Conservation (phyloP, 2,888 invertebrate genomes). For the Drosophila gaucha region DNA sequence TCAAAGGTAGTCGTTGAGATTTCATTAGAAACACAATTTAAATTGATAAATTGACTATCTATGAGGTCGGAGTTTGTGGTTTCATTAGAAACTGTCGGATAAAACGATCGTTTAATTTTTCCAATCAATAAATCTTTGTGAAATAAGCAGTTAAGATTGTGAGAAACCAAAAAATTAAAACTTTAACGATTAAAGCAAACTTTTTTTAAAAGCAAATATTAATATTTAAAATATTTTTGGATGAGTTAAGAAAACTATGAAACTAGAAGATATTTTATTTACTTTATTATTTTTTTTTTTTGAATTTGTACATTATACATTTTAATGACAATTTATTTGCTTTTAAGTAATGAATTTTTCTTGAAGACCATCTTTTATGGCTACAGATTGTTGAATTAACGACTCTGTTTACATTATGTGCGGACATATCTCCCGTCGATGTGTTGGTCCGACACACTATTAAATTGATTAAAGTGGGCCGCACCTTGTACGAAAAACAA, state of each 20-base stretch:
- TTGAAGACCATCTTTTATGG: background rate
- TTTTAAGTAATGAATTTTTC: background rate
- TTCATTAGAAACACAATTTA: conserved; percentile 26
- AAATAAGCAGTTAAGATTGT: conserved; percentile 2
- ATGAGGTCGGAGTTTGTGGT: conserved; percentile 6
- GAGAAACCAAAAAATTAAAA: background rate
- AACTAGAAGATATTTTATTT: too few relatives aligned
- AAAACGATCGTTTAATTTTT: background rate
- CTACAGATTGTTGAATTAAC: conserved; percentile 2
- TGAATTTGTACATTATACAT: too few relatives aligned
- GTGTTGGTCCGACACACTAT: conserved; percentile 47
- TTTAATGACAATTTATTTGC: background rate
- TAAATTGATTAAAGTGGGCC: conserved; percentile 55
- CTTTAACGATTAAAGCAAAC: too few relatives aligned
- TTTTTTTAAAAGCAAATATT: background rate
- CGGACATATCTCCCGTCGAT: conserved; percentile 8
- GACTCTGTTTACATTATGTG: conserved; percentile 4
- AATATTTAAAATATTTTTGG: background rate
- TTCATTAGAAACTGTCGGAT: conserved; percentile 19
- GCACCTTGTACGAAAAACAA: conserved; percentile 20
- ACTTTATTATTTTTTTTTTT: too few relatives aligned
- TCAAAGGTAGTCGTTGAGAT: conserved; percentile 17
- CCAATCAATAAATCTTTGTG: conserved; percentile 26
- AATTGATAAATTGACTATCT: conserved; percentile 24
- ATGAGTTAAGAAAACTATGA: too few relatives aligned